Evolutionary conservation across 2,797 vertebrate species (phyloP).

Genomic region (Esox masquinongy): DNA sequence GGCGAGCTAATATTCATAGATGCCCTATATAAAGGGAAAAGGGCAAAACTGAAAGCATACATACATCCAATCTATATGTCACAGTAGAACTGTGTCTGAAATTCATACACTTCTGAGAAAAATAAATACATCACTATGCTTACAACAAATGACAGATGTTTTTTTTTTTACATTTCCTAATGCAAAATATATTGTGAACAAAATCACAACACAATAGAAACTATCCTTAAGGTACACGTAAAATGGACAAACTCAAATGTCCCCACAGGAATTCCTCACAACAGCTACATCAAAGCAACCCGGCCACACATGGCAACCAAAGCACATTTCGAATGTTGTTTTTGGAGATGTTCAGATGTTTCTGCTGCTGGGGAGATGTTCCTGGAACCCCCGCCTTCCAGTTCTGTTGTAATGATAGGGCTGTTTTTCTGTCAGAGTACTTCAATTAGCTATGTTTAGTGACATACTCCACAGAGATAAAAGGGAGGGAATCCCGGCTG

Average conservation of each 20-base stretch:
- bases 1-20: background rate
- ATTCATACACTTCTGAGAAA: background rate
- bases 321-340: background rate
- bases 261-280: background rate
- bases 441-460: conserved; percentile 36
- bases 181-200: too few relatives aligned
- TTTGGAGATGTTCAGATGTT: background rate
- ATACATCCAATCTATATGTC: background rate
- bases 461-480: conserved; percentile 34
- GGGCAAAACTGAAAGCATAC: background rate
- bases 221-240: background rate
- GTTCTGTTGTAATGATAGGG: conserved; percentile 37
- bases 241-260: background rate
- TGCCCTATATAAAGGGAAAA: background rate
- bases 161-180: too few relatives aligned
- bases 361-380: background rate
- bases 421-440: conserved; percentile 12
- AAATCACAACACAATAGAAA: too few relatives aligned
- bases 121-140: background rate
- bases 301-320: conserved; percentile 2
- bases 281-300: background rate
- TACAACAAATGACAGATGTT: background rate
- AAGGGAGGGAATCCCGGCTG: conserved; percentile 28
- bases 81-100: background rate
- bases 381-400: background rate